phyloP scores from a whole-genome alignment of 1,140 invertebrate genomes.

The Brachionus koreanus region DNA sequence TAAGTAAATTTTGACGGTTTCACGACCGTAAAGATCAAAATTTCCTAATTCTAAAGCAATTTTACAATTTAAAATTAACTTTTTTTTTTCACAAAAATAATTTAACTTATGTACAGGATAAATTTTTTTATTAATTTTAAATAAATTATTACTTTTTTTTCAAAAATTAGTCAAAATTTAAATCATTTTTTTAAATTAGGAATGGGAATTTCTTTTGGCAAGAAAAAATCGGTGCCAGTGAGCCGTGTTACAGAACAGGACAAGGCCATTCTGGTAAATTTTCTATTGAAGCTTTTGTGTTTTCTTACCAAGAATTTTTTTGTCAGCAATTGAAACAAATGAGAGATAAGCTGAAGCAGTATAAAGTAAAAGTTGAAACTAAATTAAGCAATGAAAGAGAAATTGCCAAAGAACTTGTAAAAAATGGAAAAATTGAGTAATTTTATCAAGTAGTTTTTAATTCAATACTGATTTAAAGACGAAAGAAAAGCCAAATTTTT shows the following conservation, averaged over 20 bases:
- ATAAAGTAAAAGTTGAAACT: not conserved
- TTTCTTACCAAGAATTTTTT: not conserved
- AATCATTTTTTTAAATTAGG: not conserved
- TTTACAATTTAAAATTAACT: too few relatives aligned
- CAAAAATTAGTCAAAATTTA: not conserved
- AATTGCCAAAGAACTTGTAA: conserved; percentile 41
- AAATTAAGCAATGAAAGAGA: conserved; percentile 21
- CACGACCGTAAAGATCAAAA: too few relatives aligned
- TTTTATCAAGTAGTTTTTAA: not conserved
- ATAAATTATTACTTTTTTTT: not conserved
- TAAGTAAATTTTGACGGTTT: too few relatives aligned
- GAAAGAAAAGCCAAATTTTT: conserved; percentile 30
- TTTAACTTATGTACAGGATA: not conserved
- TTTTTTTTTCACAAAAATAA: not conserved
- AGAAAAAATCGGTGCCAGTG: not conserved
- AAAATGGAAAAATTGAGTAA: conserved; percentile 43
- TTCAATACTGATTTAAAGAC: not conserved
- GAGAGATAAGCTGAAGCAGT: conserved; percentile 36
- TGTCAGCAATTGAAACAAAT: conserved; percentile 40
- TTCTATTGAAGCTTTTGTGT: not conserved
- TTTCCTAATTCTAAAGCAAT: too few relatives aligned
- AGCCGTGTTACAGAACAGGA: conserved; percentile 22
- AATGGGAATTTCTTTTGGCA: conserved; percentile 22
- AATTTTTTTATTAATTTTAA: not conserved
- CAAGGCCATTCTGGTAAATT: not conserved